Evolutionary conservation across 2,113 vertebrate genomes (phyloP), one percentile per base, ranked within the genome.

Genomic region (Euleptes europaea): DNA sequence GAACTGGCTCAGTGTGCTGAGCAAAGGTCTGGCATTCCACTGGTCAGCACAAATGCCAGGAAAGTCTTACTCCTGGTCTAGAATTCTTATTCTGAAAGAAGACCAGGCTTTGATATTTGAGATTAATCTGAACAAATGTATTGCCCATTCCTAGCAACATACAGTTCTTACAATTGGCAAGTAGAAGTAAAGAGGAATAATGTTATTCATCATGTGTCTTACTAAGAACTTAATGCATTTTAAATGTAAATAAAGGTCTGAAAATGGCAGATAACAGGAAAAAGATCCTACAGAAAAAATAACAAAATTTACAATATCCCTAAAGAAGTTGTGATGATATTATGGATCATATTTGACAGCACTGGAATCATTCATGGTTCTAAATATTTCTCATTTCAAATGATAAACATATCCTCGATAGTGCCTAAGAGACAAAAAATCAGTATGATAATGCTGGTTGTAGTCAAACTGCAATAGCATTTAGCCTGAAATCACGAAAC

Each of bases 401-500:
- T n/a, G 42, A 42, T 3, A 28, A 63, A 28, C 8, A 26, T 26
- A 28, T 63, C 28, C 19, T 57, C 19, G 28, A 28, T 31, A 15
- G 5, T 8, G 33, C 11, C 35, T 71, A n/a, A 78, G 31, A n/a
- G 44, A 40, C 8, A 78, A 54, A 49, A 3, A 75, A 77, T n/a
- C 40, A 5, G 49, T 65, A n/a, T n/a, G n/a, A 83, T 31, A 84
- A 60, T 86, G 76, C 38, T 1, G 26, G 33, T 63, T 57, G 40
- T 44, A 35, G 83, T 63, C 49, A 88, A 49, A 49, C 44, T 69
- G n/a, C 90, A 86, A 76, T 86, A 0, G 0, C 65, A 78, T 76
- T 76, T 14, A n/a, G 44, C 40, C n/a, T 49, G 69, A 78, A 40
- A 84, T 33, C 80, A 84, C 86, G 60, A 73, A 83, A 8, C 2